Evolutionary conservation across 2,888 invertebrate genomes (phyloP).

Genomic region (Anagyrus pseudococci): DNA sequence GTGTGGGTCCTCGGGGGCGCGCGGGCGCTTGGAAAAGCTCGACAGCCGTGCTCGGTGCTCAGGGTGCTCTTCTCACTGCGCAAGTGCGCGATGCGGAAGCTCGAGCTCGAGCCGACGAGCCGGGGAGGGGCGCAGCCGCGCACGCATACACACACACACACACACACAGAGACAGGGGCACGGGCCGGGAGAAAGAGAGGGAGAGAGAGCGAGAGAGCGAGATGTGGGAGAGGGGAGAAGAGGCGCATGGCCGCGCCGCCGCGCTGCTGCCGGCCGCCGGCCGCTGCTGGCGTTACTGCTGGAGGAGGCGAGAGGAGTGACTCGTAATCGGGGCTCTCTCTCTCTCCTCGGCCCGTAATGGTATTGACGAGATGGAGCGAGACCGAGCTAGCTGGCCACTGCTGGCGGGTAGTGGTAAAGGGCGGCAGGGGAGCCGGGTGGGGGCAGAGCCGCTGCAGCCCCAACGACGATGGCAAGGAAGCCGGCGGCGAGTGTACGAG

Average conservation of each 20-base stretch:
- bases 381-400: not conserved
- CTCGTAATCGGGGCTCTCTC: conserved; percentile 20
- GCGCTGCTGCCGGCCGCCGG: not conserved
- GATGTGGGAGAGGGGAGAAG: not conserved
- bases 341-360: conserved; percentile 21
- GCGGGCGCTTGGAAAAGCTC: too few species aligned
- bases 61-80: conserved; percentile 9
- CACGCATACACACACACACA: not conserved
- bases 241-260: not conserved
- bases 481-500: not conserved
- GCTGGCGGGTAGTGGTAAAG: not conserved
- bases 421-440: not conserved
- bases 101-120: not conserved
- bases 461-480: not conserved
- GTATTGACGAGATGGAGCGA: conserved; percentile 31
- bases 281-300: not conserved
- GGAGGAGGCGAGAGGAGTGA: too few species aligned
- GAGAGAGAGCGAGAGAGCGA: not conserved
- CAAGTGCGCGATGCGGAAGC: conserved; percentile 31
- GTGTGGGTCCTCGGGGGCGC: too few species aligned
- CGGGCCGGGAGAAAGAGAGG: not conserved
- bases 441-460: not conserved
- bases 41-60: not conserved
- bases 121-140: not conserved
- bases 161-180: not conserved